These are phyloP conservation scores for Oophaga pumilio DNA, from an alignment of 2,113 vertebrate species.

Conservation along the genomic window DNA sequence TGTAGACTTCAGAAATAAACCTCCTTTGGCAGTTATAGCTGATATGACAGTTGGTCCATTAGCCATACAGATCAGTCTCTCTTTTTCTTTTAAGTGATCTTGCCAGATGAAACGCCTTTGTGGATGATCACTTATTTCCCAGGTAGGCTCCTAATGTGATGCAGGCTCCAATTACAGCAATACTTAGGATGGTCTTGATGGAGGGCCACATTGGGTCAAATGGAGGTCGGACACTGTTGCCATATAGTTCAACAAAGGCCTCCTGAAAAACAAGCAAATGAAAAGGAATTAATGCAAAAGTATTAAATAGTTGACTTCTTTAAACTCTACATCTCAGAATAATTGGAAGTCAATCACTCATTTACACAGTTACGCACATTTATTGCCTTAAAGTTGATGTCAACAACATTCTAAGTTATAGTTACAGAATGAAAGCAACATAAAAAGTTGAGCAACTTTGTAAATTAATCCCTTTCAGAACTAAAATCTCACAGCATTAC, in stretches of 20 bases:
- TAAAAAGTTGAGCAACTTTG: not conserved
- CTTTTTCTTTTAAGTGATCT: slow-evolving; percentile 34
- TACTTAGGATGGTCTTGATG: slow-evolving; percentile 90
- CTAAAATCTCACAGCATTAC: not conserved
- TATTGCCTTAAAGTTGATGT: too few species aligned
- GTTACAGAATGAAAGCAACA: too few species aligned
- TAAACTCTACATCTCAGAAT: not conserved
- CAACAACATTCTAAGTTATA: too few species aligned
- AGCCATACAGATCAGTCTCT: slow-evolving; percentile 44
- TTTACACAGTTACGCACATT: too few species aligned
- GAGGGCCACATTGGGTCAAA: slow-evolving; percentile 92
- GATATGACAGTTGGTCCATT: slow-evolving; percentile 72
- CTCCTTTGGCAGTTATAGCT: slow-evolving; percentile 85
- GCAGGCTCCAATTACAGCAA: slow-evolving; percentile 93
- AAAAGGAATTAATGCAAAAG: not conserved
- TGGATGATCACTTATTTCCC: slow-evolving; percentile 87
- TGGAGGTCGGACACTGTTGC: slow-evolving; percentile 82
- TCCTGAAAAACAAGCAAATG: slow-evolving; percentile 74
- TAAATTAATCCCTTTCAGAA: not conserved
- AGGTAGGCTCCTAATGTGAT: slow-evolving; percentile 95
- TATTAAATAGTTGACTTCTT: not conserved
- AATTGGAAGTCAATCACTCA: not conserved
- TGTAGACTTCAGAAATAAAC: slow-evolving; percentile 69
- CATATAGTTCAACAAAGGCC: slow-evolving; percentile 94
- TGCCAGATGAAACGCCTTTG: slow-evolving; percentile 60